phyloP scores from a whole-genome alignment of 2,113 vertebrate genomes.

The Diadophis punctatus region DNA sequence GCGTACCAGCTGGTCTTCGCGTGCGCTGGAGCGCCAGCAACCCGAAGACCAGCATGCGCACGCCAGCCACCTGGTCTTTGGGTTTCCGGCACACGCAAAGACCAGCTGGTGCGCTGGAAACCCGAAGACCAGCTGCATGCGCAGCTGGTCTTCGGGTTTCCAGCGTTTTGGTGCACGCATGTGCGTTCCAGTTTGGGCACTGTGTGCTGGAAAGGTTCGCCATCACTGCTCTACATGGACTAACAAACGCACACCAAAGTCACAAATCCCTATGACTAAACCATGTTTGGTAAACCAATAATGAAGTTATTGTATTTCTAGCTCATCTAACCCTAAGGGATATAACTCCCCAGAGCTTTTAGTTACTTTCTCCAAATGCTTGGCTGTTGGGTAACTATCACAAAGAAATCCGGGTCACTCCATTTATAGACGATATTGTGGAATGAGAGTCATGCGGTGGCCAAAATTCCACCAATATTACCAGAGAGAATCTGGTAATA shows the following conservation, averaged over 20 bases:
- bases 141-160: too few relatives aligned
- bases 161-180: too few relatives aligned
- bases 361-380: not conserved
- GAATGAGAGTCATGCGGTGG: not conserved
- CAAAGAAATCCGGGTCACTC: not conserved
- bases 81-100: too few relatives aligned
- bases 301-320: not conserved
- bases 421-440: not conserved
- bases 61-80: too few relatives aligned
- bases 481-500: not conserved
- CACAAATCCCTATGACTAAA: not conserved
- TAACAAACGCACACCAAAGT: not conserved
- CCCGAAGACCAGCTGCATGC: too few relatives aligned
- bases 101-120: too few relatives aligned
- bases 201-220: too few relatives aligned
- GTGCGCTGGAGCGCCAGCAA: too few relatives aligned
- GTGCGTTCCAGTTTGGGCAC: too few relatives aligned
- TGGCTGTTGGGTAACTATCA: not conserved
- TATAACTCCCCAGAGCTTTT: not conserved
- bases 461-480: not conserved
- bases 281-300: not conserved
- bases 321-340: not conserved
- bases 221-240: too few relatives aligned
- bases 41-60: too few relatives aligned
- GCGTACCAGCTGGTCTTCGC: too few relatives aligned